Conservation (phyloP, 2,797 vertebrate genomes). For the Myotis planiceps region DNA sequence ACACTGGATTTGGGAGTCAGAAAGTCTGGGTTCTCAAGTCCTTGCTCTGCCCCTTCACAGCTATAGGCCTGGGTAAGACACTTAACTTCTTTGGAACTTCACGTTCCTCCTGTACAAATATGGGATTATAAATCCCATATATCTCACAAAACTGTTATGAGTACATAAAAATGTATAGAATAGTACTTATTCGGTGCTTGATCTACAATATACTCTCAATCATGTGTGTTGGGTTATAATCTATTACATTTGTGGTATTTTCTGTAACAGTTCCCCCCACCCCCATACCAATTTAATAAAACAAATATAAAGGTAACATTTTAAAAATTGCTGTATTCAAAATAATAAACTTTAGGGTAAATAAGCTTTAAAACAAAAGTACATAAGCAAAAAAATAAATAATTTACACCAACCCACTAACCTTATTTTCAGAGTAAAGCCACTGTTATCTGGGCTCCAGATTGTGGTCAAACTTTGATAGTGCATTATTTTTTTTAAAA, state of each 20-base stretch:
- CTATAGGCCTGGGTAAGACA: background rate
- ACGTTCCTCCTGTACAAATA: background rate
- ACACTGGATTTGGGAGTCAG: background rate
- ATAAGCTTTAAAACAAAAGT: conserved; percentile 83
- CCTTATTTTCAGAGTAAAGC: conserved; percentile 83
- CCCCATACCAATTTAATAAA: conserved; percentile 62
- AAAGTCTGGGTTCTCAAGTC: background rate
- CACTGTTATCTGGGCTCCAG: conserved; percentile 76
- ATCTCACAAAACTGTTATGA: background rate
- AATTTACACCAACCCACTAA: conserved; percentile 82
- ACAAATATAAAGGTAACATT: conserved; percentile 74
- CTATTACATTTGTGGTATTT: background rate
- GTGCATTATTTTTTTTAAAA: conserved; percentile 79
- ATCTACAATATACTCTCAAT: background rate
- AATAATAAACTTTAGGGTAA: conserved; percentile 84
- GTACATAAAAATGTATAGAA: background rate
- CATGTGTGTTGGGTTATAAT: background rate
- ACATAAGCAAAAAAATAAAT: conserved; percentile 85
- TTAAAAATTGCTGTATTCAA: conserved; percentile 80
- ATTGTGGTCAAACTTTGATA: conserved; percentile 81
- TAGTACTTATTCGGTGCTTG: background rate
- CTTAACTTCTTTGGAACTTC: background rate
- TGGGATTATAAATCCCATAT: background rate
- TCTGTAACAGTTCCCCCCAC: background rate
- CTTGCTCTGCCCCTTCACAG: background rate